Percentiles rank a stretch among this genome's conserved stretches.
phyloP scores from a whole-genome alignment of 2,888 invertebrate genomes.

The Trilocha varians region DNA sequence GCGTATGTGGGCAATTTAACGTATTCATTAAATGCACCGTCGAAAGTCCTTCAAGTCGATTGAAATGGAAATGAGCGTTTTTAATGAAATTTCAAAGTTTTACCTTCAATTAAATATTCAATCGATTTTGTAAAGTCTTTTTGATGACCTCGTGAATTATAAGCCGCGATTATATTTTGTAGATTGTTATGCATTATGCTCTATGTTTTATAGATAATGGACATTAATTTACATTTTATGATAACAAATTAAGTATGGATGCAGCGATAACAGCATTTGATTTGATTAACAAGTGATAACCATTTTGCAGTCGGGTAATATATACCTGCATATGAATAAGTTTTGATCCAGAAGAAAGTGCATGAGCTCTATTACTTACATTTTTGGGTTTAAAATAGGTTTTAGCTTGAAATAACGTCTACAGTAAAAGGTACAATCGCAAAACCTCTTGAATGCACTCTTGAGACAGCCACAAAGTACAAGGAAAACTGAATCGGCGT shows the following conservation, averaged over 20 bases:
- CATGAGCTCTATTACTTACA: too few species aligned
- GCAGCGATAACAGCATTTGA: background rate
- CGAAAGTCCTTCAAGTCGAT: slow-evolving; percentile 24
- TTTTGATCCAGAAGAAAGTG: too few species aligned
- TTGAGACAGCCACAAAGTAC: slow-evolving; percentile 35
- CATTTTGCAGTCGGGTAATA: too few species aligned
- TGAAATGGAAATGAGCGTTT: slow-evolving; percentile 21
- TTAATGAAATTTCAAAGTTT: slow-evolving; percentile 6
- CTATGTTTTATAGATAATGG: background rate
- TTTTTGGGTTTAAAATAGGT: too few species aligned
- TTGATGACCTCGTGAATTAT: background rate
- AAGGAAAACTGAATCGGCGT: slow-evolving; percentile 29
- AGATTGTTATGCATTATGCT: background rate
- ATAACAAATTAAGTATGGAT: background rate
- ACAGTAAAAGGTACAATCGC: slow-evolving; percentile 21
- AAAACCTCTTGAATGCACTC: slow-evolving; percentile 45
- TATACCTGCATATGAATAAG: too few species aligned
- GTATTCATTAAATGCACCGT: slow-evolving; percentile 27
- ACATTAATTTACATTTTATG: background rate
- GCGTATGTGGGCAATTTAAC: slow-evolving; percentile 39
- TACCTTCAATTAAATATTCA: background rate
- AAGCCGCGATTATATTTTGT: background rate
- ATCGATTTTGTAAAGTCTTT: background rate
- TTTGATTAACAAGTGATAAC: background rate
- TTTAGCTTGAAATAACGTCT: too few species aligned